A percentile compares a stretch with the other conserved stretches of the same genome.
Evolutionary conservation across 1,140 invertebrate species (phyloP).

Genomic region (Drosophila cardini): DNA sequence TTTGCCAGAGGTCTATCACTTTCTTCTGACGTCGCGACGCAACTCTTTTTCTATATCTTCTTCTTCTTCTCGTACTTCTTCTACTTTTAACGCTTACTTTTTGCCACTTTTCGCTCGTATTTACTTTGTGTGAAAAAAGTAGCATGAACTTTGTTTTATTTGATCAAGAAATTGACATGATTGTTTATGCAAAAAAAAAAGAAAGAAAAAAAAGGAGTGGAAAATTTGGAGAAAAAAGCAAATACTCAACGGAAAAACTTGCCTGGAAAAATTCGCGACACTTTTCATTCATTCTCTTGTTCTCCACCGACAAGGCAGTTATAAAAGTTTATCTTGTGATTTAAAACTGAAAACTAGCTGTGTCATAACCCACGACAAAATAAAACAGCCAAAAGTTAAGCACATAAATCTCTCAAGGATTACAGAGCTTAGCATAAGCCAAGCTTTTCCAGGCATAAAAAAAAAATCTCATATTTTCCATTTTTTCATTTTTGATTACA

Average conservation of each 20-base stretch:
- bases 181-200: constrained; percentile 64
- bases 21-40: constrained; percentile 32
- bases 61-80: not conserved
- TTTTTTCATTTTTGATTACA: constrained; percentile 18
- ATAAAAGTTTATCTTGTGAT: constrained; percentile 55
- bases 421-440: constrained; percentile 33
- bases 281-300: constrained; percentile 31
- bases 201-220: constrained; percentile 30
- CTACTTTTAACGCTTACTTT: constrained; percentile 46
- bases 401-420: constrained; percentile 34
- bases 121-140: constrained; percentile 52
- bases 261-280: constrained; percentile 33
- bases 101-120: constrained; percentile 59
- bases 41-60: not conserved
- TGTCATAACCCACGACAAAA: constrained; percentile 29
- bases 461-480: constrained; percentile 6
- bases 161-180: constrained; percentile 78
- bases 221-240: constrained; percentile 40
- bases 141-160: constrained; percentile 74
- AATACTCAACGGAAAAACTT: constrained; percentile 28
- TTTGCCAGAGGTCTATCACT: constrained; percentile 67
- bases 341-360: constrained; percentile 37
- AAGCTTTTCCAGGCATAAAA: constrained; percentile 9
- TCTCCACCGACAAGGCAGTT: constrained; percentile 47
- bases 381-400: not conserved